phyloP scores from a whole-genome alignment of 2,888 invertebrate species.

The Mesoligia furuncula region DNA sequence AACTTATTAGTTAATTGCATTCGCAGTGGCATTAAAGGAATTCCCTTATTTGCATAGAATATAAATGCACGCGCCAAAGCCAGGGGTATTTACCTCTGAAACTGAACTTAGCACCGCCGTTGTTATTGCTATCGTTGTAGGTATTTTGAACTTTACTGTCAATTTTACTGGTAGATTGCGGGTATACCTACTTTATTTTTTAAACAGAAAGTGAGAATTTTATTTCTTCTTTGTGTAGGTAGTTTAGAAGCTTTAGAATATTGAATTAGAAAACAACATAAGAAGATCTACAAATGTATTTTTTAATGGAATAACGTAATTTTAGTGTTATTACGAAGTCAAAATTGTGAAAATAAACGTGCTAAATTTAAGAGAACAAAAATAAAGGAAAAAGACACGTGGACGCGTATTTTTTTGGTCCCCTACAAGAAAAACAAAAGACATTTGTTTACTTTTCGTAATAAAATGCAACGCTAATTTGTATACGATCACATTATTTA shows the following conservation, averaged over 20 bases:
- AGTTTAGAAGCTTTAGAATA: background rate
- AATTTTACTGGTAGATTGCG: background rate
- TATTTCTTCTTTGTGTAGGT: background rate
- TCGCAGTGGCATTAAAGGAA: conserved; percentile 53
- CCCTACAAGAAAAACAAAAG: conserved; percentile 28
- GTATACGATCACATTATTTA: conserved; percentile 68
- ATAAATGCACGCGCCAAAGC: conserved; percentile 45
- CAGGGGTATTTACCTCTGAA: conserved; percentile 32
- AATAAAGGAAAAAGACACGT: background rate
- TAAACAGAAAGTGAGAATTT: background rate
- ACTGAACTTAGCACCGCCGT: conserved; percentile 20
- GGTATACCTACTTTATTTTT: background rate
- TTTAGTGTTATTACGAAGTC: background rate
- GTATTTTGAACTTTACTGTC: conserved; percentile 3
- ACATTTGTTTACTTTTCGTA: conserved; percentile 55
- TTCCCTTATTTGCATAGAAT: conserved; percentile 62
- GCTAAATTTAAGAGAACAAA: background rate
- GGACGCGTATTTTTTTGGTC: background rate
- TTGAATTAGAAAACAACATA: background rate
- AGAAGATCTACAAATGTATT: background rate
- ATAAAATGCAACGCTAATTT: conserved; percentile 64
- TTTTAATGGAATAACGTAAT: background rate
- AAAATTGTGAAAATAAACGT: background rate
- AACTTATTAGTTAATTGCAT: conserved; percentile 63
- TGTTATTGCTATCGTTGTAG: background rate